Evolutionary conservation across 1,140 invertebrate species (phyloP).

Genomic region (Rhagoletis pomonella): DNA sequence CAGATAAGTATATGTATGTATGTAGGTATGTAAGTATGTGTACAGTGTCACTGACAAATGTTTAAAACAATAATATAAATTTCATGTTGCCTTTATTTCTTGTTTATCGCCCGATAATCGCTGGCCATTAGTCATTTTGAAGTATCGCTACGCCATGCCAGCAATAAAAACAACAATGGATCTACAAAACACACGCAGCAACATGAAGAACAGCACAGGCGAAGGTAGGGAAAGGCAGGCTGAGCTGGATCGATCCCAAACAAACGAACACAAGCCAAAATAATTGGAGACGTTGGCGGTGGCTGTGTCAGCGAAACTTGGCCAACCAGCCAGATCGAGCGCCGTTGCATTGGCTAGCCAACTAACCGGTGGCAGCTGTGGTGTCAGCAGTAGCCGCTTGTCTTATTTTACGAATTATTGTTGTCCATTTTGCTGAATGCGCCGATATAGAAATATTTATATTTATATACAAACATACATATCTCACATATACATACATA

Average conservation of each 20-base stretch:
- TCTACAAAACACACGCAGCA: conserved; percentile 6
- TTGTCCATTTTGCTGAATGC: neutral
- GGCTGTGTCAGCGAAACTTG: conserved; percentile 6
- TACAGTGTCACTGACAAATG: conserved; percentile 44
- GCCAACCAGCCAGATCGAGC: neutral
- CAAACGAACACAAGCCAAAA: neutral
- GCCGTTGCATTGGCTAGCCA: conserved; percentile 5
- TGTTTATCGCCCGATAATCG: conserved; percentile 73
- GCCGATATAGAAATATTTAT: neutral
- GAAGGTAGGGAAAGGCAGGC: neutral
- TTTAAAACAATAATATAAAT: conserved; percentile 52
- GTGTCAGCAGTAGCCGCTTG: conserved; percentile 51
- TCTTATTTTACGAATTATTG: conserved; percentile 22
- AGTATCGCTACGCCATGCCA: conserved; percentile 26
- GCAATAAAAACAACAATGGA: neutral
- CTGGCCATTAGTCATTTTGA: conserved; percentile 72
- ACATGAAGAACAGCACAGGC: neutral
- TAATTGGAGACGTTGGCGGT: neutral
- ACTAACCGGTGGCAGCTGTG: conserved; percentile 46
- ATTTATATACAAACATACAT: neutral
- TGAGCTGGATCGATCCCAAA: conserved; percentile 19
- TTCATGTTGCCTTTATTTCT: conserved; percentile 62
- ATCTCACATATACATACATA: neutral
- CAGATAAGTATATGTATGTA: neutral
- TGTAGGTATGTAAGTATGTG: too few relatives aligned